Percentiles rank a stretch among this genome's conserved stretches.
These are phyloP conservation scores for Coregonus clupeaformis DNA, from an alignment of 2,113 vertebrate species.

Conservation along the genomic window DNA sequence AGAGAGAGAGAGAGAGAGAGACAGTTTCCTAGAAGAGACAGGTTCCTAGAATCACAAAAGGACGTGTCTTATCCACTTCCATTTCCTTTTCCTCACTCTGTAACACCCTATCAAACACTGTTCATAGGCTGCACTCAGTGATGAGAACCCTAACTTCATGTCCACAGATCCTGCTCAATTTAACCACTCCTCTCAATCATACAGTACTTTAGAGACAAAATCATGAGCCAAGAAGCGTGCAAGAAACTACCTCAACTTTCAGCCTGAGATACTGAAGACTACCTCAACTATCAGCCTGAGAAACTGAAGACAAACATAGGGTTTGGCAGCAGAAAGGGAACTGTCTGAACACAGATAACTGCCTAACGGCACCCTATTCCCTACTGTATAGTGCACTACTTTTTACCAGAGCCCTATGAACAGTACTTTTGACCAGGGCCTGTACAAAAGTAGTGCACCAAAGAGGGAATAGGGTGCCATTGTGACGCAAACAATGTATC, in stretches of 20 bases:
- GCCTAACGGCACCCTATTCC: neutral
- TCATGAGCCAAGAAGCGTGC: neutral
- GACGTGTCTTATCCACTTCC: neutral
- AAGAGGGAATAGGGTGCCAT: neutral
- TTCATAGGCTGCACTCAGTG: neutral
- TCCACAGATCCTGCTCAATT: neutral
- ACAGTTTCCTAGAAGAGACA: too few relatives aligned
- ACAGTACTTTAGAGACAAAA: neutral
- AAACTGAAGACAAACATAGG: neutral
- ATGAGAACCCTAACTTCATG: neutral
- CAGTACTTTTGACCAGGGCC: neutral
- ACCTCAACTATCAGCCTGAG: neutral
- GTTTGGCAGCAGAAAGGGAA: slow-evolving; percentile 13
- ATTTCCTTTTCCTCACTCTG: slow-evolving; percentile 1
- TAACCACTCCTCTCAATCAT: neutral
- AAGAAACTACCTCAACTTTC: neutral
- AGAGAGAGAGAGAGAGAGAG: too few relatives aligned
- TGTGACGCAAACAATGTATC: neutral
- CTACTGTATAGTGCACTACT: neutral
- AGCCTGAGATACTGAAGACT: neutral
- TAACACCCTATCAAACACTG: slow-evolving; percentile 2
- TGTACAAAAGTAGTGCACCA: neutral
- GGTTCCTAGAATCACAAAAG: neutral
- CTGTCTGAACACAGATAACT: slow-evolving; percentile 4
- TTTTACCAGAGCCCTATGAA: too few relatives aligned